These are phyloP conservation scores for Plusia festucae DNA, from an alignment of 2,888 invertebrate genomes.

Conservation along the genomic window DNA sequence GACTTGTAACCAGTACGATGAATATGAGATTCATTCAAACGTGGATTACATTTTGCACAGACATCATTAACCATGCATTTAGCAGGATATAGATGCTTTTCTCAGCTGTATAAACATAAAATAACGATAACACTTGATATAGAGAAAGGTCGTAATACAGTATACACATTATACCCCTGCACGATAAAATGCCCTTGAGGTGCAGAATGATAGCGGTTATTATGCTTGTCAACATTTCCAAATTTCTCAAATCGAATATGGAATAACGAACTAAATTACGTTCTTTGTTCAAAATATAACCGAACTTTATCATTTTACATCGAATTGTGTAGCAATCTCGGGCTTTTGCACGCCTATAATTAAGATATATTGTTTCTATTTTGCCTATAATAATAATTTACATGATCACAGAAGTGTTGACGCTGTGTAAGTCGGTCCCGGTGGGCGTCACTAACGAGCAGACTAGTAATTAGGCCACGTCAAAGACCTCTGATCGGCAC, in stretches of 20 bases:
- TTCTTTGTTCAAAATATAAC: neutral
- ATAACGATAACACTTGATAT: neutral
- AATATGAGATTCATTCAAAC: neutral
- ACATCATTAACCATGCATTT: neutral
- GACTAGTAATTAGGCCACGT: constrained; percentile 36
- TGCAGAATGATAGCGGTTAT: neutral
- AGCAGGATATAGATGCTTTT: neutral
- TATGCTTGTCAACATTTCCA: neutral
- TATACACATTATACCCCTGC: neutral
- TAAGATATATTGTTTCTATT: neutral
- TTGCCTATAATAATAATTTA: neutral
- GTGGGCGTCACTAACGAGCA: constrained; percentile 12
- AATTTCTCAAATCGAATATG: neutral
- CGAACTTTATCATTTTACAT: no score
- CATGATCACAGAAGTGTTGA: constrained; percentile 2
- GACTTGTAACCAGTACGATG: neutral
- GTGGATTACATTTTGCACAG: neutral
- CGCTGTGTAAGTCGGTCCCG: neutral
- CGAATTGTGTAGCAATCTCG: neutral
- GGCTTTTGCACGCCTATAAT: neutral
- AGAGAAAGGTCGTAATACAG: neutral
- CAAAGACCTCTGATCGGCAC: constrained; percentile 26
- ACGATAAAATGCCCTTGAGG: neutral
- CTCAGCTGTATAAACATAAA: neutral
- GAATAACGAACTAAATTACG: neutral